A percentile compares a stretch with the other conserved stretches of the same genome.
Evolutionary conservation across 2,888 invertebrate species (phyloP).

Genomic region (Platycheirus albimanus): DNA sequence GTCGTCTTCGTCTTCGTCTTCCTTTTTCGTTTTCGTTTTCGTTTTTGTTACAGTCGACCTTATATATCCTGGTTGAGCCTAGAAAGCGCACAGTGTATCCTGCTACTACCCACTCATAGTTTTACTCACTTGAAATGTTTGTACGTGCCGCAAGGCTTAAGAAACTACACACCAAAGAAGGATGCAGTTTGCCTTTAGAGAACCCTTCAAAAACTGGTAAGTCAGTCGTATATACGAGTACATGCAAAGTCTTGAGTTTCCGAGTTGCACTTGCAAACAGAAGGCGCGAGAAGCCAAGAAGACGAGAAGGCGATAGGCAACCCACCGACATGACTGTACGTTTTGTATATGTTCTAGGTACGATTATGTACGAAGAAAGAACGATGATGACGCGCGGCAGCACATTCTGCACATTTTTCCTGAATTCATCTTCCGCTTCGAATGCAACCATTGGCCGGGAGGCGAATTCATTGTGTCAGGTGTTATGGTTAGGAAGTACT

Average conservation of each 20-base stretch:
- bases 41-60: slow-evolving; percentile 4
- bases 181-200: slow-evolving; percentile 13
- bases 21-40: neutral
- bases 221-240: slow-evolving; percentile 7
- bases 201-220: slow-evolving; percentile 26
- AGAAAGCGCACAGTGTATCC: too few species aligned
- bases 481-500: slow-evolving; percentile 68
- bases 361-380: neutral
- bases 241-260: slow-evolving; percentile 56
- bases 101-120: slow-evolving; percentile 10
- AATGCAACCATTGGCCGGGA: slow-evolving; percentile 45
- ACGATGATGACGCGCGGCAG: slow-evolving; percentile 13
- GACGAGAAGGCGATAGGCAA: too few species aligned
- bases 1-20: neutral
- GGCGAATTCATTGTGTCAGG: slow-evolving; percentile 66
- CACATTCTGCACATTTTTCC: slow-evolving; percentile 22
- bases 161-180: slow-evolving; percentile 14
- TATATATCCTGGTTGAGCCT: slow-evolving; percentile 23
- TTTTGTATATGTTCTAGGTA: too few species aligned
- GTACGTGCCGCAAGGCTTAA: slow-evolving; percentile 26
- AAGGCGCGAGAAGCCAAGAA: too few species aligned
- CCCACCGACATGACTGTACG: neutral
- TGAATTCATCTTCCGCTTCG: slow-evolving; percentile 31
- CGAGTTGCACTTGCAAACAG: slow-evolving; percentile 30
- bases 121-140: slow-evolving; percentile 29